phyloP scores from a whole-genome alignment of 2,113 vertebrate species.

The Pyrgilauda ruficollis region DNA sequence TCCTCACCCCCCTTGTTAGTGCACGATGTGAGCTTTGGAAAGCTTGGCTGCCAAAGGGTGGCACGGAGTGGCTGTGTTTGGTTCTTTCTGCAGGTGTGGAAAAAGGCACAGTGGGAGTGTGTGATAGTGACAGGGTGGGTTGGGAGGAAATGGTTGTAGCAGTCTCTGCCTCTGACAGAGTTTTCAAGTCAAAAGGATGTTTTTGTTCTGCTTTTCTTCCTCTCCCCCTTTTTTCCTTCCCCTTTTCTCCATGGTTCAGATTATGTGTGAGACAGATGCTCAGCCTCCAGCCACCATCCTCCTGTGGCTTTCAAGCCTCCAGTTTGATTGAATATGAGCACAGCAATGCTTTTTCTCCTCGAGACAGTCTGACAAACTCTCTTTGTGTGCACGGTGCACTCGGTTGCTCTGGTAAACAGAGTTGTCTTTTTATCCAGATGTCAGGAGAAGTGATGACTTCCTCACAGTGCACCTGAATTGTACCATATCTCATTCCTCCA shows the following conservation, averaged over 20 bases:
- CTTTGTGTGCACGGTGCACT: slow-evolving; percentile 21
- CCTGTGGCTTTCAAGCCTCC: slow-evolving; percentile 38
- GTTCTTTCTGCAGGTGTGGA: not conserved
- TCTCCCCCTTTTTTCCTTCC: accelerated
- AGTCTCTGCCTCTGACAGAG: not conserved
- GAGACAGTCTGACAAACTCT: slow-evolving; percentile 46
- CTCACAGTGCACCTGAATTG: not conserved
- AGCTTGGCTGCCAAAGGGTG: not conserved
- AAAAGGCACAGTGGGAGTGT: not conserved
- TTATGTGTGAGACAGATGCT: slow-evolving; percentile 46
- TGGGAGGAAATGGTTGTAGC: not conserved
- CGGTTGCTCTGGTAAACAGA: slow-evolving; percentile 21
- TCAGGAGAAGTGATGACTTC: slow-evolving; percentile 32
- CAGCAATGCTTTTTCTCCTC: slow-evolving; percentile 32
- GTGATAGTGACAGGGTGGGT: not conserved
- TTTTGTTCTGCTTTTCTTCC: not conserved
- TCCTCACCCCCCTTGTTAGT: not conserved
- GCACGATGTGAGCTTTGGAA: not conserved
- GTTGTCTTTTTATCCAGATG: slow-evolving; percentile 35
- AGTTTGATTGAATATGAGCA: slow-evolving; percentile 43
- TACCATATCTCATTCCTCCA: slow-evolving; percentile 14
- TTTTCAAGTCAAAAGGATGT: not conserved
- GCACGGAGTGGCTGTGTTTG: not conserved
- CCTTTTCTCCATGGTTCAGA: not conserved
- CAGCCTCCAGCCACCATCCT: slow-evolving; percentile 50